Evolutionary conservation across 2,797 vertebrate genomes (phyloP), one percentile per base, ranked within the genome.

Genomic region (Sebastes nivosus): DNA sequence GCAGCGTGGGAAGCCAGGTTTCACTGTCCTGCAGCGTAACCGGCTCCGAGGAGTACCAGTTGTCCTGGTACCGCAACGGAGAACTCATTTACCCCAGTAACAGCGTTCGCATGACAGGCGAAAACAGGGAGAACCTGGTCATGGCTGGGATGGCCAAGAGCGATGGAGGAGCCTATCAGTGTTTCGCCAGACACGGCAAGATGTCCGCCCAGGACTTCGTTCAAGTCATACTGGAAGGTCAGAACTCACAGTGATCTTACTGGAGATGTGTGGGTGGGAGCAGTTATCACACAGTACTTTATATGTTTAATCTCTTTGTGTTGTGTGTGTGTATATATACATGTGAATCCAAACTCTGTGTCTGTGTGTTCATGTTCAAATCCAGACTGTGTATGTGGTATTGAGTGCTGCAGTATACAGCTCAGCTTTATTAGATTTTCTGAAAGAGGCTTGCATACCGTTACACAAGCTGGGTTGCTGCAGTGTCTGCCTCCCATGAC

Each of bases 131-230:
- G 92, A 99, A 97, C 89, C 96, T 99, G 78, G 96, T 99, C 55
- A 99, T 99, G 98, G 98, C 97, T 22, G 98, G 97, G 38, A 98
- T 99, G 98, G 98, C 97, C 86, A 99, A 98, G 94, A 99, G 98
- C 0, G 99, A 99, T 1, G 98, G 98, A 71, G 99, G 99, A 8
- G 98, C 98, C 3, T 99, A 99, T 91, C 99, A 99, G 93, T 99
- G 99, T 92, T 99, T 99, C 6, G 97, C 98, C 79, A 96, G 97
- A 78, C 96, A 97, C 27, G 97, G 97, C 75, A 98, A 97, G 92
- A 98, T 98, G 96, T 99, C 98, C 0, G 98, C 99, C 22, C 99
- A 99, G 91, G 98, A 99, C 91, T 97, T 97, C 29, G 98, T 98
- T 76, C 97, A 99, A 92, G 98, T 99, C 93, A 95, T 98, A 57